These are phyloP conservation scores for Brachionus rubens DNA, from an alignment of 1,140 invertebrate species.

Conservation along the genomic window DNA sequence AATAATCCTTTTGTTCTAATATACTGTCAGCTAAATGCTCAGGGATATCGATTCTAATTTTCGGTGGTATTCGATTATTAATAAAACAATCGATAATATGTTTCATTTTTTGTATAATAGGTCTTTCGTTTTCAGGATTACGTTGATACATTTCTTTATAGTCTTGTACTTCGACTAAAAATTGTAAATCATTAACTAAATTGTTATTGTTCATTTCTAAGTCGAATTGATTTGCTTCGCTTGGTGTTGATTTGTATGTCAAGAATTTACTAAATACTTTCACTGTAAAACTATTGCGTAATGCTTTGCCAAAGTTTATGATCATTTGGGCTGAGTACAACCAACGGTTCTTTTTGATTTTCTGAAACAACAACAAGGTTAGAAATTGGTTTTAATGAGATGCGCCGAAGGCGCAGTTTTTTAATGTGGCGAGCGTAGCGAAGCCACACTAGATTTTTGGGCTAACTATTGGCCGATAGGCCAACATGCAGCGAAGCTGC, in stretches of 20 bases:
- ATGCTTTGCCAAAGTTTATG: conserved; percentile 39
- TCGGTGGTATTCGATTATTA: conserved; percentile 36
- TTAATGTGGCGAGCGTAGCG: no score
- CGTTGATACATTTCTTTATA: conserved; percentile 39
- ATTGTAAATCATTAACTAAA: conserved; percentile 37
- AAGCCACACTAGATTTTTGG: no score
- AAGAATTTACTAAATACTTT: conserved; percentile 46
- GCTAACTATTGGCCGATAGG: no score
- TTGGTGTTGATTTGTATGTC: conserved; percentile 4
- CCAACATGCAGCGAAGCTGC: no score
- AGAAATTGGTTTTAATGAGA: background rate
- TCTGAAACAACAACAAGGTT: background rate
- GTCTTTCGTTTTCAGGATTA: conserved; percentile 37
- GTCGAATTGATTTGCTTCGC: background rate
- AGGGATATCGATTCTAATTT: conserved; percentile 9
- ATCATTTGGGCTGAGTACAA: conserved; percentile 35
- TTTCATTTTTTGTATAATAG: conserved; percentile 43
- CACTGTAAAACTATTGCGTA: conserved; percentile 38
- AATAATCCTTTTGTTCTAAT: conserved; percentile 40
- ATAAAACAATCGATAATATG: conserved; percentile 44
- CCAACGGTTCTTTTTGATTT: conserved; percentile 41
- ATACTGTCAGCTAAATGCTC: conserved; percentile 13
- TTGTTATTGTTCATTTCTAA: conserved; percentile 27
- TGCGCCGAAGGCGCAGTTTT: no score
- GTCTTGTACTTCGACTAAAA: conserved; percentile 39